Base-by-base conservation (phyloP, 2,888 invertebrate genomes). In the Altica lythri region DNA sequence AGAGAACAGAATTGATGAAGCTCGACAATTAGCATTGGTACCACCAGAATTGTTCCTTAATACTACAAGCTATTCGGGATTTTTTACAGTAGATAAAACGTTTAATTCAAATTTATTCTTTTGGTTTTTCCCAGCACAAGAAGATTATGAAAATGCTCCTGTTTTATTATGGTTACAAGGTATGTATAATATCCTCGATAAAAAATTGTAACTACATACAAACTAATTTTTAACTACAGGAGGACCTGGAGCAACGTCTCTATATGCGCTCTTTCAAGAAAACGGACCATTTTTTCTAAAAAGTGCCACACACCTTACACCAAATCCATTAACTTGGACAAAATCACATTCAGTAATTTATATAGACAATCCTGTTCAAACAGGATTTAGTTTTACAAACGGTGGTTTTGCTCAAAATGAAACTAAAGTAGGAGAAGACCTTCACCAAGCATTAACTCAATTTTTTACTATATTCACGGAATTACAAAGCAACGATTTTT, bases 341-440 rank as follows among this genome's bases (percentile, higher is more conserved):
- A 57, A 51, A 10, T 44, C 49, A 6, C 60, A 63, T 30, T 59
- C 59, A 67, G 73, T 95, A 32, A 80, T 95, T 40, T 95, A 90
- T 71, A 88, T 95, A 49, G 95, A 95, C 71, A 94, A 92, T 73
- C 95, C 95, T 0, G 94, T 91, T 1, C 92, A 93, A 1, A 89
- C 92, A 1, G 95, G 95, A 0, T 95, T 88, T 72, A 94, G 93
- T 75, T 94, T 91, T 68, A 92, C 94, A 0, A 32, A 52, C 4
- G 80, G 73, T 46, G 93, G 94, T 0, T 93, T 89, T 73, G 89
- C 89, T 4, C 82, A 77, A 1, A 86, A 90, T 71, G 86, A 94
- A 74, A 83, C 81, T 0, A 85, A 88, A 70, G 89, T 94, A 1
- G 92, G 88, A 0, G 81, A 83, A 43, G 86, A 94, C 70, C 73